Conservation (phyloP, 2,797 vertebrate species). For the Sebastes taczanowskii region DNA sequence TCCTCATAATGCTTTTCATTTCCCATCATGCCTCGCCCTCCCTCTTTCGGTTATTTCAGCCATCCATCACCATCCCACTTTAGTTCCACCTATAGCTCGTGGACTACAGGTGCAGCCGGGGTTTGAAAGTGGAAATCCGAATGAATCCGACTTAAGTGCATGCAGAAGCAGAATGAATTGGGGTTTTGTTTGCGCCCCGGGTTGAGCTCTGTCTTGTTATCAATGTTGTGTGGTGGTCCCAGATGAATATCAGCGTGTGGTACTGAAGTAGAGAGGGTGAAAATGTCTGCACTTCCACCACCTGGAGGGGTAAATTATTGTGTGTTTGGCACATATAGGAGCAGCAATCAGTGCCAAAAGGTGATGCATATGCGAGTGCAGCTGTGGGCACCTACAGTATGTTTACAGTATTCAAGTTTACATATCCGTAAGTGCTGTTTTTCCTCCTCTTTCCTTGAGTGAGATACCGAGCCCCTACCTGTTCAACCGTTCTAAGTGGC, state of each 20-base stretch:
- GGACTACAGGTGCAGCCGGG: neutral
- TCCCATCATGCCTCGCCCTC: constrained; percentile 9
- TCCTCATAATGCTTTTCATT: constrained; percentile 27
- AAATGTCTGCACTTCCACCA: neutral
- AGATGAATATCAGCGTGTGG: neutral
- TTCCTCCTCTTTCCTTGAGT: constrained; percentile 8
- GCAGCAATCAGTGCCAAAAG: neutral
- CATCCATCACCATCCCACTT: constrained; percentile 37
- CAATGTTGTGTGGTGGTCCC: neutral
- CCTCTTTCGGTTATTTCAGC: constrained; percentile 8
- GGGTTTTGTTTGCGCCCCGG: constrained; percentile 4
- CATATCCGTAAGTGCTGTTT: constrained; percentile 1
- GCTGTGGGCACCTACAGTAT: neutral
- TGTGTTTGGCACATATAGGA: neutral
- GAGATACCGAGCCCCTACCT: constrained; percentile 20
- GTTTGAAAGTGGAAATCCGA: constrained; percentile 12
- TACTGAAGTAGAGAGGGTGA: neutral
- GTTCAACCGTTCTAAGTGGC: constrained; percentile 18
- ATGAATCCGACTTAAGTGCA: neutral
- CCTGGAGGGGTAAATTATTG: neutral
- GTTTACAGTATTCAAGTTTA: neutral
- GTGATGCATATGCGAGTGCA: neutral
- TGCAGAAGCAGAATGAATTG: neutral
- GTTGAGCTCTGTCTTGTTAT: constrained; percentile 5
- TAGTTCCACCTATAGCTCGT: neutral